Base-by-base conservation (phyloP, 2,113 vertebrate genomes). In the Galeopterus variegatus region DNA sequence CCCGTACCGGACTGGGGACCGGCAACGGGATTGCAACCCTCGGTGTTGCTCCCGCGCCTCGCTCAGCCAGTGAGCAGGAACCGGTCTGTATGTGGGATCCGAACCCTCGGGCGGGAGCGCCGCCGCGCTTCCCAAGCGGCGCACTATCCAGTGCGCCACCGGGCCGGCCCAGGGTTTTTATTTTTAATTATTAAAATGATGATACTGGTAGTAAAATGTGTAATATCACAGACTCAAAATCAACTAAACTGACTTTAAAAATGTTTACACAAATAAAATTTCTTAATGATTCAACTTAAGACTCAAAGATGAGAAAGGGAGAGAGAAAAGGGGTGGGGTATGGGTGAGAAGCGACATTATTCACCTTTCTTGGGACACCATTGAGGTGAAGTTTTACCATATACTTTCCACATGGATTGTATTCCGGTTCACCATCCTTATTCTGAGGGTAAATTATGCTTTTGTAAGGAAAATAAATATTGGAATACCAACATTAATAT, bases 351-450 rank as follows among this genome's bases (percentile, higher is more conserved):
- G 52, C 95, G n/a, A 28, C 2, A 48, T 60, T 75, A 96, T 8
- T 96, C 45, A 99, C 99, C 99, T 99, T 99, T 98, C 99, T 99
- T 95, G 99, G 99, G 58, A 99, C 99, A 48, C 99, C 99, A 36
- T 99, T 99, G 97, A 99, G 99, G 97, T 99, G 99, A 81, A 99
- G 99, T 95, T 99, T 99, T 80, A 99, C 99, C 99, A 99, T 99
- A 97, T 99, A 99, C 91, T 99, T 99, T 92, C 99, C 99, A 98
- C 99, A 99, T 0, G 99, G 99, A 97, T 99, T 99, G 97, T 99
- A 99, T 97, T 99, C 99, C 3, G 99, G 99, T 76, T 99, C 99
- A 58, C 99, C 99, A 88, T 99, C 99, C 96, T 99, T 99, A 99
- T 99, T 99, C 98, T 99, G 99, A 97, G 99, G 99, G 97, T 99